Evolutionary conservation across 2,888 invertebrate genomes (phyloP).

Genomic region (Ochlodes sylvanus): DNA sequence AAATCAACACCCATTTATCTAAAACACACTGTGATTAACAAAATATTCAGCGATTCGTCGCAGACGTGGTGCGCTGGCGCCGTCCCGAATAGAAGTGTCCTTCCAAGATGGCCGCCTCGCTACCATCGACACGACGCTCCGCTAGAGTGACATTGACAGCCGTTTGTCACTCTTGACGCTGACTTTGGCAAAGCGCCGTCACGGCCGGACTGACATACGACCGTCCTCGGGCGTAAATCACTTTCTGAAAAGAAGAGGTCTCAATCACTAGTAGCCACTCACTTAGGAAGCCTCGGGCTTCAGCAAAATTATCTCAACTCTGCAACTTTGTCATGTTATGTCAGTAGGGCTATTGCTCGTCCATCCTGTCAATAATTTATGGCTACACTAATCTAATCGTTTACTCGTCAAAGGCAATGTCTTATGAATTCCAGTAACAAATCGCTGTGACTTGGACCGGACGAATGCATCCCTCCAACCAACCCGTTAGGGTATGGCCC

Average conservation of each 20-base stretch:
- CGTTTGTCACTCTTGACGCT: conserved; percentile 6
- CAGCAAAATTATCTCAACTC: too few relatives aligned
- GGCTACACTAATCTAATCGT: too few relatives aligned
- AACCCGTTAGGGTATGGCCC: background rate
- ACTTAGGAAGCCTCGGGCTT: too few relatives aligned
- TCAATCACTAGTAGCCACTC: background rate
- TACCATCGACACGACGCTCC: background rate
- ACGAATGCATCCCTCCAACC: conserved; percentile 5
- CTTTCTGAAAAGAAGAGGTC: background rate
- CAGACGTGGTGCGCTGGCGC: background rate
- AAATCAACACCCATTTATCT: too few relatives aligned
- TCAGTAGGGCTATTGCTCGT: background rate
- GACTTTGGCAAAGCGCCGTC: background rate
- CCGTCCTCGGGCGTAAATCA: conserved; percentile 1
- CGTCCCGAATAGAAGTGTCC: background rate
- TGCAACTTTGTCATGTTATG: background rate
- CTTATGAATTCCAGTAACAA: too few relatives aligned
- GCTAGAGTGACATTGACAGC: background rate
- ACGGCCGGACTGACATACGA: conserved; percentile 2
- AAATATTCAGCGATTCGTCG: conserved; percentile 1
- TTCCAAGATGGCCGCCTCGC: conserved; percentile 3
- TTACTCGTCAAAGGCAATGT: too few relatives aligned
- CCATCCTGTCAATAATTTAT: background rate
- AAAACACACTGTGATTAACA: too few relatives aligned
- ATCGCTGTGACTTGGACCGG: background rate